Conservation (phyloP, 2,797 vertebrate species). For the Rhabdophis nuchalis region DNA sequence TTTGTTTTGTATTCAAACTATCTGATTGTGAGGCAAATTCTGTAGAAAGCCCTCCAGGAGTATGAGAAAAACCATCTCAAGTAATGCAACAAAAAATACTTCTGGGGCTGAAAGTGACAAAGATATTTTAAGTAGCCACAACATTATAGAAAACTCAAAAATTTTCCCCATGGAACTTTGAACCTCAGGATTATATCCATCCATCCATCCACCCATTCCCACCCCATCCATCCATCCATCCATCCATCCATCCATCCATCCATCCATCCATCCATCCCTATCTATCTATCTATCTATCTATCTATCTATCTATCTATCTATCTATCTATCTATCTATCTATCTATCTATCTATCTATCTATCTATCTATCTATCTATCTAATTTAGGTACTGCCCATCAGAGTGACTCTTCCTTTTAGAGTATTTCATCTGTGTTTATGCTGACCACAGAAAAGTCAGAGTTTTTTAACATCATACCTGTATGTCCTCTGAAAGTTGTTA, state of each 20-base stretch:
- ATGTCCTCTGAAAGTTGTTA: conserved; percentile 96
- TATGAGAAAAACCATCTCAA: not conserved
- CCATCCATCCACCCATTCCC: no score
- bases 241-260: no score
- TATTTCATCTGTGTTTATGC: not conserved
- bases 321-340: no score
- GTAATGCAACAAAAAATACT: not conserved
- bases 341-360: no score
- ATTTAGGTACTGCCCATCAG: not conserved
- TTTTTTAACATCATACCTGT: conserved; percentile 76
- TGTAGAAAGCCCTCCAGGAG: not conserved
- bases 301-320: no score
- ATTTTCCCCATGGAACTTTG: not conserved
- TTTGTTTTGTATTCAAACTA: not conserved
- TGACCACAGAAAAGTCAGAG: not conserved
- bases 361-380: no score
- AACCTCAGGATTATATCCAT: not conserved
- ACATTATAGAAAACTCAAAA: not conserved
- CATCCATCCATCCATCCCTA: no score
- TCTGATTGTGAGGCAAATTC: not conserved
- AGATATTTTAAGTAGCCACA: not conserved
- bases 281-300: no score
- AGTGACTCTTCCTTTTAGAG: not conserved
- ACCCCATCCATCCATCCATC: no score
- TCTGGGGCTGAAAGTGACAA: not conserved